Percentiles rank a stretch among this genome's conserved stretches.
Conservation (phyloP, 2,113 vertebrate genomes). For the Poeciliopsis prolifica region DNA sequence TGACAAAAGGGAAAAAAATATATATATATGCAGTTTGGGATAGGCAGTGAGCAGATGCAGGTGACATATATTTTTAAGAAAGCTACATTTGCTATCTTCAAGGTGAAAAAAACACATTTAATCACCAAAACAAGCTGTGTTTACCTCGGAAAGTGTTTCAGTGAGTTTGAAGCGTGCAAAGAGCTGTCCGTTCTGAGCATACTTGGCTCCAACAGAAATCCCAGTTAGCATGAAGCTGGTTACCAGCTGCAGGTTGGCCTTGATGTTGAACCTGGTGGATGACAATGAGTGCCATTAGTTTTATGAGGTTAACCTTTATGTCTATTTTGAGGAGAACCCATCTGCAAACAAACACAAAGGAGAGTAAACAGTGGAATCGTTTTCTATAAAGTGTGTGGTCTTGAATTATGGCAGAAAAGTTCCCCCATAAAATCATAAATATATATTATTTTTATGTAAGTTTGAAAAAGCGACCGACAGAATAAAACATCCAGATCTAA, state of each 20-base stretch:
- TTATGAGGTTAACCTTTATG: neutral
- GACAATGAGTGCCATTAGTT: conserved; percentile 20
- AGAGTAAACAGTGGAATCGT: neutral
- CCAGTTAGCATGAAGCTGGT: conserved; percentile 99
- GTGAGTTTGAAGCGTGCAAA: conserved; percentile 98
- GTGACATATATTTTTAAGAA: neutral
- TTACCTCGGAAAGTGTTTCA: conserved; percentile 93
- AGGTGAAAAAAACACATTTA: neutral
- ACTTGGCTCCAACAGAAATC: conserved; percentile 97
- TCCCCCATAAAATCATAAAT: no score
- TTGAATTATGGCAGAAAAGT: no score
- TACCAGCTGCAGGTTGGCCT: conserved; percentile 97
- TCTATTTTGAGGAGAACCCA: neutral
- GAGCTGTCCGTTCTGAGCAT: conserved; percentile 96
- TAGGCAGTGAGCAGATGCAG: neutral
- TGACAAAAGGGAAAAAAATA: conserved; percentile 8
- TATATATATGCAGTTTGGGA: neutral
- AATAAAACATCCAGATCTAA: neutral
- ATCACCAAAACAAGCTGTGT: neutral
- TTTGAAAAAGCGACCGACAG: neutral
- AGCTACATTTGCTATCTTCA: neutral
- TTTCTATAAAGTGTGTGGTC: neutral
- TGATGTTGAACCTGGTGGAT: conserved; percentile 94
- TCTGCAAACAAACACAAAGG: neutral
- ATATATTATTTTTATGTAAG: neutral